These are phyloP conservation scores for Creontiades dilutus DNA, from an alignment of 2,888 invertebrate genomes.

Conservation along the genomic window DNA sequence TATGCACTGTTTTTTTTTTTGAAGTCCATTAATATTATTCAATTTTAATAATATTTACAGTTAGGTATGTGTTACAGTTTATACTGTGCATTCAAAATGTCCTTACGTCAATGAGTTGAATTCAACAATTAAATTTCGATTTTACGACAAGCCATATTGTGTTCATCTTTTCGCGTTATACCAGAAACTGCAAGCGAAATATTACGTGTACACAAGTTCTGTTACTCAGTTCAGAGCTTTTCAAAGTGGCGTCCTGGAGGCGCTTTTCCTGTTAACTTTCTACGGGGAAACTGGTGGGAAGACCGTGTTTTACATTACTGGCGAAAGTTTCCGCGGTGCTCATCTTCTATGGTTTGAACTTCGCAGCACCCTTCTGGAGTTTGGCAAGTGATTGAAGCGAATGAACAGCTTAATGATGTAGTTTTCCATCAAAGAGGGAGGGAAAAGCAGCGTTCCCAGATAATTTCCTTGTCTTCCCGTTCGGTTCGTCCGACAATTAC, in stretches of 20 bases:
- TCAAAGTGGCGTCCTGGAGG: conserved; percentile 33
- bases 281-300: conserved; percentile 10
- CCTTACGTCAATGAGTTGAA: too few species aligned
- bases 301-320: conserved; percentile 53
- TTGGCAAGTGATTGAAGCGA: conserved; percentile 53
- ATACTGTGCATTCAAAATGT: too few species aligned
- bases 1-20: too few species aligned
- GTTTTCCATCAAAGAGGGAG: too few species aligned
- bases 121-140: too few species aligned
- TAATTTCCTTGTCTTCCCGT: too few species aligned
- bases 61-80: too few species aligned
- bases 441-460: too few species aligned
- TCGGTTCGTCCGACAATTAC: too few species aligned
- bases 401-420: not conserved
- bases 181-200: not conserved
- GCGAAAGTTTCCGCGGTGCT: conserved; percentile 6
- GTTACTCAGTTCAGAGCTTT: conserved; percentile 17
- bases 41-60: too few species aligned
- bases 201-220: not conserved
- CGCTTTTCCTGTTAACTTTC: conserved; percentile 25
- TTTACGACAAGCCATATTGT: too few species aligned
- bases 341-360: conserved; percentile 42
- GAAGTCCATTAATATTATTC: too few species aligned
- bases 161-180: not conserved
- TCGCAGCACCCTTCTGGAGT: not conserved